Evolutionary conservation across 1,140 invertebrate species (phyloP).

Genomic region (Oedothorax gibbosus): DNA sequence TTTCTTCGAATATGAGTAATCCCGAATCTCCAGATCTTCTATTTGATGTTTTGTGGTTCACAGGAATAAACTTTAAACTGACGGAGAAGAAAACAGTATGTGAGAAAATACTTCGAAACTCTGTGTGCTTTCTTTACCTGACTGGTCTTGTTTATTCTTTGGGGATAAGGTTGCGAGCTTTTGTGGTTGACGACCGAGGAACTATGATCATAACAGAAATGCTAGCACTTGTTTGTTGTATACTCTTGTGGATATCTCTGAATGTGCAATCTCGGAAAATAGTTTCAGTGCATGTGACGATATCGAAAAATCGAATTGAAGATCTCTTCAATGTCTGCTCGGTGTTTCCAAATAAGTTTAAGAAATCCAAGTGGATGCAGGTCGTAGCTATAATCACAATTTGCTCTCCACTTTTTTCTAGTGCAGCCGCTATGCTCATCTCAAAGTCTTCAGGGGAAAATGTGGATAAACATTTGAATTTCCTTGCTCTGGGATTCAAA

Average conservation of each 20-base stretch:
- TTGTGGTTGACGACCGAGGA: conserved; percentile 18
- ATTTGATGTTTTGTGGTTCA: conserved; percentile 44
- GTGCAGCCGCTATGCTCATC: conserved; percentile 29
- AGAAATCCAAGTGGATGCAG: conserved; percentile 16
- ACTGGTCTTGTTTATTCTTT: conserved; percentile 38
- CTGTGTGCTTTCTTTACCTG: conserved; percentile 7
- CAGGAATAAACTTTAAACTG: conserved; percentile 30
- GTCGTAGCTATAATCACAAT: conserved; percentile 26
- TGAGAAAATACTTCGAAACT: conserved; percentile 16
- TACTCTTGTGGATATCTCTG: conserved; percentile 34
- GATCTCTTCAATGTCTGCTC: not conserved
- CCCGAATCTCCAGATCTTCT: conserved; percentile 29
- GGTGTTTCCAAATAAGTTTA: not conserved
- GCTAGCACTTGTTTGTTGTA: not conserved
- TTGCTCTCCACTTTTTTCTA: conserved; percentile 8
- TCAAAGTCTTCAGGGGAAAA: conserved; percentile 17
- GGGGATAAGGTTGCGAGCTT: conserved; percentile 25
- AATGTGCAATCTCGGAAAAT: conserved; percentile 29
- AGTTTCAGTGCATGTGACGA: not conserved
- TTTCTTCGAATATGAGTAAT: not conserved
- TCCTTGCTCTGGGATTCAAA: conserved; percentile 17
- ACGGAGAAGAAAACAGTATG: not conserved
- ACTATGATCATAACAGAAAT: conserved; percentile 45
- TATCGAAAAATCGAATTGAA: not conserved
- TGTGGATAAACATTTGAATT: conserved; percentile 21